phyloP scores from a whole-genome alignment of 2,797 vertebrate species.

The Delichon dasypus region DNA sequence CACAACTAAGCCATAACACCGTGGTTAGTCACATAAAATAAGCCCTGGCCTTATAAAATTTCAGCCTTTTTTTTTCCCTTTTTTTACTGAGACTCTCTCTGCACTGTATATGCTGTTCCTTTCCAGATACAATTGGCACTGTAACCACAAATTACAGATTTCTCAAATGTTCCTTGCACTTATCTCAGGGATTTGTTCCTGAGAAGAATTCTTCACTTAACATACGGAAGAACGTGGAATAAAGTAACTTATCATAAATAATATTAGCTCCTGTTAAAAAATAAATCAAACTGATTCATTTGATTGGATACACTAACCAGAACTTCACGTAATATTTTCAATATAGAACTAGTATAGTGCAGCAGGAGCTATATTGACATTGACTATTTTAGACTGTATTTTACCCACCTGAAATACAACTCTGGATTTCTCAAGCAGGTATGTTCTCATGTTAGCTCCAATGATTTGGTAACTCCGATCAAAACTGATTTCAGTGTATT shows the following conservation, averaged over 20 bases:
- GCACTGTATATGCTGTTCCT: accelerated
- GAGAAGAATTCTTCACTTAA: background rate
- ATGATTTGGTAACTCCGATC: conserved; percentile 89
- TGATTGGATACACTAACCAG: background rate
- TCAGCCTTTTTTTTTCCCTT: background rate
- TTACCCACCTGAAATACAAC: conserved; percentile 92
- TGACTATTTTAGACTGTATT: background rate
- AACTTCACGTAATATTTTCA: background rate
- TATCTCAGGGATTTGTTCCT: background rate
- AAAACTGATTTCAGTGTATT: conserved; percentile 98
- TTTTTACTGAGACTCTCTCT: background rate
- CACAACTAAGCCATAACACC: background rate
- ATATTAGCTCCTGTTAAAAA: background rate
- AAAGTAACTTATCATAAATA: background rate
- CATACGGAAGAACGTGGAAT: background rate
- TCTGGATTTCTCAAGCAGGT: conserved; percentile 96
- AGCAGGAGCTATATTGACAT: background rate
- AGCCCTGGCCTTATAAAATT: background rate
- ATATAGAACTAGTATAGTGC: background rate
- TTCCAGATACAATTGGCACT: background rate
- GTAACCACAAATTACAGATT: background rate
- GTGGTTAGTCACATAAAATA: background rate
- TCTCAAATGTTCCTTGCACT: background rate
- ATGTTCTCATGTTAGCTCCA: conserved; percentile 97
- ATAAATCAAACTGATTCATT: background rate